These are phyloP conservation scores for Eclectus roratus DNA, from an alignment of 2,113 vertebrate species.

Conservation along the genomic window DNA sequence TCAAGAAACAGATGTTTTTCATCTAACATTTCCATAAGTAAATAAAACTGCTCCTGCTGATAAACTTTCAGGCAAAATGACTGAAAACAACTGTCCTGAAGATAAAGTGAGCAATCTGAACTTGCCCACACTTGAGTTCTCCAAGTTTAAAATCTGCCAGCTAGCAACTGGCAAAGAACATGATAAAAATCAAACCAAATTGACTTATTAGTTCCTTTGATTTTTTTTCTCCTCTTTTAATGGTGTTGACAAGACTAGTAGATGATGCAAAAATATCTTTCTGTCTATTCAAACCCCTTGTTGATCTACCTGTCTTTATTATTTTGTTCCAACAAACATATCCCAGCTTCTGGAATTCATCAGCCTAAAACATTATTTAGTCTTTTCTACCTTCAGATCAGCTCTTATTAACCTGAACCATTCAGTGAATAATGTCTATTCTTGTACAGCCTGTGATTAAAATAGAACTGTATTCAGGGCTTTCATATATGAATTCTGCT, in stretches of 20 bases:
- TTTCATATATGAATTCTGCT: background rate
- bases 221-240: background rate
- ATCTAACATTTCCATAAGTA: background rate
- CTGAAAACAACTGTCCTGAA: background rate
- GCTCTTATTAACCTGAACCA: background rate
- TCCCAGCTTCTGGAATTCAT: slow-evolving; percentile 18
- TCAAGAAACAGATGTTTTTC: background rate
- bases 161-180: background rate
- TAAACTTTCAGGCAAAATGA: background rate
- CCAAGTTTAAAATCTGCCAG: background rate
- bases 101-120: background rate
- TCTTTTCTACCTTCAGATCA: background rate
- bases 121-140: background rate
- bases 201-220: background rate
- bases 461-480: background rate
- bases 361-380: background rate
- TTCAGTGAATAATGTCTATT: background rate
- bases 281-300: background rate
- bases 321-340: background rate
- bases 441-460: background rate
- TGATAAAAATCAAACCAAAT: slow-evolving; percentile 3
- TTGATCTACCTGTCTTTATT: slow-evolving; percentile 5
- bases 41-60: background rate
- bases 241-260: background rate
- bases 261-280: slow-evolving; percentile 1